phyloP scores from a whole-genome alignment of 2,888 invertebrate genomes.

The Agrilus biguttatus region DNA sequence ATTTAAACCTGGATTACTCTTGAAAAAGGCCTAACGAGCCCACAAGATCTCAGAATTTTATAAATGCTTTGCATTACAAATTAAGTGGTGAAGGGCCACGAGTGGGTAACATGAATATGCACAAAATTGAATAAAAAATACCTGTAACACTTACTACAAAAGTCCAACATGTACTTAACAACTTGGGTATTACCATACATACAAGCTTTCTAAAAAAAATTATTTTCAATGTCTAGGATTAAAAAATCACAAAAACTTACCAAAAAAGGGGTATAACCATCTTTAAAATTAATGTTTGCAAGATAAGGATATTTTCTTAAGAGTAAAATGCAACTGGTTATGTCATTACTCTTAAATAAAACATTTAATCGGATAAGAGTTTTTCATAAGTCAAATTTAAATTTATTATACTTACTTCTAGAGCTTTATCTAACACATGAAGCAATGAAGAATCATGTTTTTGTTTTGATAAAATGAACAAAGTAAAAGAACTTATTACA shows the following conservation, averaged over 20 bases:
- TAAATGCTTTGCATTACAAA: no score
- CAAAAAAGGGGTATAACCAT: slow-evolving; percentile 13
- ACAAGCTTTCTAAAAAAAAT: slow-evolving; percentile 17
- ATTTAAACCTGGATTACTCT: no score
- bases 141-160: slow-evolving; percentile 8
- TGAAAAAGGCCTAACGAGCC: no score
- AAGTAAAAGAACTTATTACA: no score
- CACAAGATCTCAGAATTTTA: no score
- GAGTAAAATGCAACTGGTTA: slow-evolving; percentile 8
- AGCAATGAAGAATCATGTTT: no score
- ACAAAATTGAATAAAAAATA: neutral
- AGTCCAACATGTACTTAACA: slow-evolving; percentile 19
- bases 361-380: neutral
- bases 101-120: no score
- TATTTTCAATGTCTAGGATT: neutral
- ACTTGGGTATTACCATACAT: slow-evolving; percentile 19
- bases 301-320: slow-evolving; percentile 13
- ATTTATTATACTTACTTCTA: no score
- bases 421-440: no score
- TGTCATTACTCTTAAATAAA: slow-evolving; percentile 6
- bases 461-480: no score
- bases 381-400: no score
- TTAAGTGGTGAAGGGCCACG: no score
- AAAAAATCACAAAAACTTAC: slow-evolving; percentile 5
- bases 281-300: slow-evolving; percentile 1